Evolutionary conservation across 2,888 invertebrate species (phyloP), one percentile per base, ranked within the genome.

Genomic region (Watsonalla cultraria): DNA sequence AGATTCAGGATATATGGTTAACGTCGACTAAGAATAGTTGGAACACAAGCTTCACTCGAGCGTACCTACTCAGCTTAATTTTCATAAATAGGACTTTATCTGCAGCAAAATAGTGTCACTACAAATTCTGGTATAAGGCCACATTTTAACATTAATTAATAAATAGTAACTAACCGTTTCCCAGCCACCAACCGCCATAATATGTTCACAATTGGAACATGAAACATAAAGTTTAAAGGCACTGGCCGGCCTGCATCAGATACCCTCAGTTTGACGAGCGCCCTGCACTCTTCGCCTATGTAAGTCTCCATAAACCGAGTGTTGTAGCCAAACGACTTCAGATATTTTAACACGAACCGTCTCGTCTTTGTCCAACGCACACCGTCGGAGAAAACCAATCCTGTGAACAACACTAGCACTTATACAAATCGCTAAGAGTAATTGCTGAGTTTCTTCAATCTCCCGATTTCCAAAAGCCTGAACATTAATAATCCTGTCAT

Each of bases 101-200:
- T 2, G 4, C 24, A 24, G 24, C 24, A 24, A 24, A 24, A 24
- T 24, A 24, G 24, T 24, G 24, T 24, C 24, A 24, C 2, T 2
- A 24, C 24, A 24, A 1, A 24, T 4, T 24, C 24, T 24, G 24
- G 4, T 24, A 24, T 24, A 2, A 24, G 24, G 24, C 24, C 24
- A 24, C 24, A 24, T 24, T 24, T 24, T 48, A 24, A 33, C 7
- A 45, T 51, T 15, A 47, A 42, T 13, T 34, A 54, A 53, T 51
- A 11, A 11, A 42, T 42, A 11, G 5, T 11, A 42, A 42, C 42
- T 53, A 61, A 91, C 91, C 94, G 89, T 78, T 91, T 90, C 0
- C 95, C 94, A 15, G 95, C 94, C 49, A 95, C 90, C 77, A 95
- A 89, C 34, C 92, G 89, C 95, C 95, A 96, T 39, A 95, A 73